Evolutionary conservation across 1,140 invertebrate genomes (phyloP).

Genomic region (Aphelinus atriplicis): DNA sequence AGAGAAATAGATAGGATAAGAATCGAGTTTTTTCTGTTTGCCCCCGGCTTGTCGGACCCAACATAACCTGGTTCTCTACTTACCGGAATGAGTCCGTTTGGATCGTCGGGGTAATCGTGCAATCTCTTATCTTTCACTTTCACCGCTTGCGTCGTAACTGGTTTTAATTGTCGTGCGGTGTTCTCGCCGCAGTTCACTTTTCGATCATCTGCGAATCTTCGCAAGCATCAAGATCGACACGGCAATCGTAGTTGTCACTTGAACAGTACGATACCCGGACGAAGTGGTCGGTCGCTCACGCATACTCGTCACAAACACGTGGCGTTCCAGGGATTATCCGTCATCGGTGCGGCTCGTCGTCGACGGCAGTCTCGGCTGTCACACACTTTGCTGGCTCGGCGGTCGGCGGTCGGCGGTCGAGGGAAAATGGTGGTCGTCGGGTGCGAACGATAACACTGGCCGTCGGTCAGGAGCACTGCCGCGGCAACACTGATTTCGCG

Average conservation of each 20-base stretch:
- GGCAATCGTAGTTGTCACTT: too few species aligned
- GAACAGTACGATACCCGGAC: too few species aligned
- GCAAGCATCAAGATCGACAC: too few species aligned
- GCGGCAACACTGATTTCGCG: conserved; percentile 16
- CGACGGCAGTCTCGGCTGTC: not conserved
- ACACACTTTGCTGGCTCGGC: not conserved
- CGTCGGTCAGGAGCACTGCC: not conserved
- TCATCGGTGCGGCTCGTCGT: not conserved
- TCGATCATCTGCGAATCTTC: not conserved
- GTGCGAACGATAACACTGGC: not conserved
- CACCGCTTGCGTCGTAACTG: too few species aligned
- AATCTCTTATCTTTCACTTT: too few species aligned
- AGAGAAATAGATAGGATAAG: not conserved
- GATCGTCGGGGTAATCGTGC: too few species aligned
- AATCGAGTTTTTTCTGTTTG: too few species aligned
- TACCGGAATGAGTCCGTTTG: not conserved
- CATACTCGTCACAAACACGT: not conserved
- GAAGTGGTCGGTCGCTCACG: too few species aligned
- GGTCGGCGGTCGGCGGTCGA: too few species aligned
- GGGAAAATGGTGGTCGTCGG: conserved; percentile 18
- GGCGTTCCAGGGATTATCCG: too few species aligned
- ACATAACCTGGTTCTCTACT: conserved; percentile 9
- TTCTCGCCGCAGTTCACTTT: too few species aligned
- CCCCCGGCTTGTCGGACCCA: not conserved
- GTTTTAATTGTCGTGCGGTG: too few species aligned